Evolutionary conservation across 2,888 invertebrate species (phyloP), one percentile per base, ranked within the genome.

Genomic region (Tortrix viridana): DNA sequence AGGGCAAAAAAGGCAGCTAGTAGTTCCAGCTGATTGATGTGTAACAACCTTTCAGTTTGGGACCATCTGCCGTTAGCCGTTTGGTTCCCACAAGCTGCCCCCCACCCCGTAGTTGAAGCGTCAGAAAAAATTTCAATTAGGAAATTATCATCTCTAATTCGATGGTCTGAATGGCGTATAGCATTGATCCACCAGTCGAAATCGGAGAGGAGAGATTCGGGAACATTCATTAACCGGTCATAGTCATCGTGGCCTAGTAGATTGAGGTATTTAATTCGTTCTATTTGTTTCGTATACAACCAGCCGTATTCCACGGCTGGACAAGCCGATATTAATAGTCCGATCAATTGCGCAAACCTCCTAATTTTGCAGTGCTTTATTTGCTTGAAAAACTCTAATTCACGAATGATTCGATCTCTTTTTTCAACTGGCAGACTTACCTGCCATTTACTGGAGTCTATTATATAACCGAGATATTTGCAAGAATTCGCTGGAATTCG

Each of bases 221-320:
- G 41, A 5, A 52, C 20, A 41, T 14, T 19, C 52, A 52, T 47
- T 14, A 20, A 22, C 14, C 14, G 20, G 5, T 47, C 46, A 14
- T 47, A 47, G 20, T 47, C 19, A 7, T 47, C 46, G 14, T 47
- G 3, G 4, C 4, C 47, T 1, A 14, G 20, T 2, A 47, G 4
- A 22, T 41, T 52, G 6, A 41, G 14, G 19, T 7, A 41, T 52
- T 41, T 41, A 38, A 20, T 14, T 1, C 22, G 20, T 52, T 41
- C 52, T 14, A 41, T 20, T n/a, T 41, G 6, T n/a, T 41, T 41
- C n/a, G 52, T 41, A 18, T 52, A 52, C 5, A 41, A 6, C 52
- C 52, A 52, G n/a, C 52, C 52, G 12, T 52, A 52, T 38, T 52
- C 52, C 12, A 52, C 20, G 9, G 52, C 52, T 20, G 52, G 52